These are phyloP conservation scores for Myripristis murdjan DNA, from an alignment of 2,797 vertebrate species.

Conservation along the genomic window DNA sequence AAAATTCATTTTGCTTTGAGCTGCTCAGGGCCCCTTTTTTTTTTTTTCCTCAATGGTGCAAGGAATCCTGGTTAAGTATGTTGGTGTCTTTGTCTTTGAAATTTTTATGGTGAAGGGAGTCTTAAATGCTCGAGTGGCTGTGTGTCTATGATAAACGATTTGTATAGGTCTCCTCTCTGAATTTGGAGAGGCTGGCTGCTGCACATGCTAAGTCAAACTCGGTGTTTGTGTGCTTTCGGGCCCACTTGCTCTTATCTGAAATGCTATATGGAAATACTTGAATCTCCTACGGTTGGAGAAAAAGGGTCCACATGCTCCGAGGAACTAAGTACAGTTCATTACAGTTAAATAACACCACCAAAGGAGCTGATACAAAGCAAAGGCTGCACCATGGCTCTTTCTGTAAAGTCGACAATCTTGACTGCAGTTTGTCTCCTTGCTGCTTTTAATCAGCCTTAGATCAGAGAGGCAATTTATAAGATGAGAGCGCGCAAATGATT, in stretches of 20 bases:
- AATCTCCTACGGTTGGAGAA: neutral
- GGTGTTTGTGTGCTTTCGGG: neutral
- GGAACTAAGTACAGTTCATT: neutral
- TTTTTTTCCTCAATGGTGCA: constrained; percentile 22
- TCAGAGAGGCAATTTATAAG: constrained; percentile 61
- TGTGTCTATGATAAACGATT: constrained; percentile 28
- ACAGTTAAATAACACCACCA: neutral
- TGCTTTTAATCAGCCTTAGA: constrained; percentile 72
- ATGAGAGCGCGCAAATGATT: constrained; percentile 17
- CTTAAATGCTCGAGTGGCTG: constrained; percentile 20
- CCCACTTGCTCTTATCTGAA: neutral
- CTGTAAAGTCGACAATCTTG: constrained; percentile 53
- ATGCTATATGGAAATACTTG: too few relatives aligned
- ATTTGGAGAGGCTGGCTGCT: constrained; percentile 11
- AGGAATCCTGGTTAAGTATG: constrained; percentile 22
- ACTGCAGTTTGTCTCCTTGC: constrained; percentile 55
- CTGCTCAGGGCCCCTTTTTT: too few relatives aligned
- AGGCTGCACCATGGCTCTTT: constrained; percentile 35
- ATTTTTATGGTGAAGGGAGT: constrained; percentile 29
- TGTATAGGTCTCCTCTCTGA: neutral
- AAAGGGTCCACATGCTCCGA: too few relatives aligned
- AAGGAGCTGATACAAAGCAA: constrained; percentile 29
- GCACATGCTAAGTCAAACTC: constrained; percentile 30
- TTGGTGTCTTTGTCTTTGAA: constrained; percentile 35
- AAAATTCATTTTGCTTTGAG: constrained; percentile 7